Base-by-base conservation (phyloP, 2,113 vertebrate species). In the Galeopterus variegatus region DNA sequence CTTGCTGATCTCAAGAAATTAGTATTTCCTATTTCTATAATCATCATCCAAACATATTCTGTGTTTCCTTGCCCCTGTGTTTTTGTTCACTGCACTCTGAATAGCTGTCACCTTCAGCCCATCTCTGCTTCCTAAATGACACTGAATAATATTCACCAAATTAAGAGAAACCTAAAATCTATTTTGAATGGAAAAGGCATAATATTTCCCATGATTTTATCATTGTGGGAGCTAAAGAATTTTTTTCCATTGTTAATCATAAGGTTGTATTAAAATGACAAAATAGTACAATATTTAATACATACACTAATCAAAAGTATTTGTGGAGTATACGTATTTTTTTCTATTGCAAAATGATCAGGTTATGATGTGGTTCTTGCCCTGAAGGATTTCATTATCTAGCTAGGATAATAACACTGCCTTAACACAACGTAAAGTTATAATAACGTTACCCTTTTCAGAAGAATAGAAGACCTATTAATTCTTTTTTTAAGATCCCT, bases 111-210 rank as follows among this genome's bases (percentile, higher is more conserved):
- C 72, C 28, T 76, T 65, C 0, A 82, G 26, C 7, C 21, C 15
- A 91, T 11, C 31, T 96, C 36, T 41, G n/a, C 73, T 92, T 95
- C 64, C 18, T 95, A 83, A 3, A 85, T 56, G 24, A 62, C 45
- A 75, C 18, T 92, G 56, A 95, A 28, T 90, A 87, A 90, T 96
- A 85, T 23, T 70, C 26, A 93, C 54, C 8, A 19, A 95, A 92
- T 93, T 93, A 60, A 72, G 36, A 11, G 36, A 45, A 73, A 75
- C 23, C 24, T 96, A 92, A 69, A 86, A 64, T 15, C 5, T 72
- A 89, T 56, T 26, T 73, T 87, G n/a, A 77, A 91, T 72, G 12
- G 89, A 88, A 67, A 83, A 73, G 41, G 62, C 3, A 84, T 31
- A 70, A 19, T 88, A 80, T 86, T 82, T 95, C 41, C 50, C 54